Evolutionary conservation across 2,113 vertebrate species (phyloP), one percentile per base, ranked within the genome.

Genomic region (Lasiurus borealis): DNA sequence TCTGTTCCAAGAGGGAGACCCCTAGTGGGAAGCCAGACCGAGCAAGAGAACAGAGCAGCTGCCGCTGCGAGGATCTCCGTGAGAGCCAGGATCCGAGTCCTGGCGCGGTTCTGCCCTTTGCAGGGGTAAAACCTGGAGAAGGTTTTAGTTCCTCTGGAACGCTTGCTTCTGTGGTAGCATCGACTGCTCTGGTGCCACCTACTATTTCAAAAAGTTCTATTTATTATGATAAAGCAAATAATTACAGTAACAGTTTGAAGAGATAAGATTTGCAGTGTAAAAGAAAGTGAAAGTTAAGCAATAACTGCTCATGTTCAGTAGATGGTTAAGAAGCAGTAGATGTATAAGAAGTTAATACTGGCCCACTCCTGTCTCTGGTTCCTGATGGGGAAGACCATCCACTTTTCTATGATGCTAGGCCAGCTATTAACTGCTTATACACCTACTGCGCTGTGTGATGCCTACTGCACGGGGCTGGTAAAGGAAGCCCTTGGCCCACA

Each of bases 1-100:
- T 50, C 73, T 93, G 90, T 96, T 93, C 94, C 13, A 27, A 86
- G 66, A 90, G 8, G 31, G 82, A 50, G 83, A 50, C 31, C 80
- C 92, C 87, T 77, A 90, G 40, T 64, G 88, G 81, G 91, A 69
- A 27, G 50, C 16, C 88, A 85, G 76, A 64, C 36, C 0, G 1
- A 25, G 25, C 0, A 69, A 44, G 68, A 69, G 57, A 40, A 46
- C 73, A 57, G 76, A 62, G 25, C 29, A 59, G 80, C 90, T 8
- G 48, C 80, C 14, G 5, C 73, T 4, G 9, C 4, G n/a, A 34
- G 59, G 25, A 2, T 50, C 52, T 29, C n/a, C 27, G 6, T 18
- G n/a, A 14, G 27, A 68, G 23, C 36, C 25, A 50, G 46, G 50
- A 11, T 59, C 15, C 48, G 36, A 13, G 48, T 29, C 77, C 0